Evolutionary conservation across 2,113 vertebrate species (phyloP), one percentile per base, ranked within the genome.

Genomic region (Sminthopsis crassicaudata): DNA sequence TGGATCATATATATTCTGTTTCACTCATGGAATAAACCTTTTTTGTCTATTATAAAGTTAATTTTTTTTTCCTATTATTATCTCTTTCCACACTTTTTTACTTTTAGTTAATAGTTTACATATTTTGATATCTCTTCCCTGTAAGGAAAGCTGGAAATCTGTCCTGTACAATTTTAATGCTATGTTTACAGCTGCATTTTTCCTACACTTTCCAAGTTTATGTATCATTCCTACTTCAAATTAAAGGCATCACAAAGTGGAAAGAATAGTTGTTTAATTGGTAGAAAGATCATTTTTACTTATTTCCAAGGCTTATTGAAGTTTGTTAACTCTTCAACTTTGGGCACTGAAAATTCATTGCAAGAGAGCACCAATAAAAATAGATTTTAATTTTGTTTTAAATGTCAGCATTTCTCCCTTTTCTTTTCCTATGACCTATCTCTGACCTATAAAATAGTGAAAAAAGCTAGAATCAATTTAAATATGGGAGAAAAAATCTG

Each of bases 301-400:
- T 48, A 30, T 51, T 90, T 90, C 51, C 89, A 90, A 90, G 46
- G 24, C 14, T 46, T 90, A 51, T 90, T 50, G 48, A 51, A 90
- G 89, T 90, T 90, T 90, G 46, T 46, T 46, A 48, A 48, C 27
- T 90, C 89, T 48, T 90, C 89, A 90, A 90, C 24, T 90, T 90
- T 84, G 19, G 36, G 67, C 89, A 90, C 46, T 90, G 89, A 90
- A 51, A 48, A 27, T 51, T 48, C 89, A 90, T 46, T 27, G 25
- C 16, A 84, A 84, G 5, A 84, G n/a, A 84, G n/a, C 36, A 51
- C 24, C 46, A 27, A 46, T 46, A 51, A 90, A 84, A 90, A 48
- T 46, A 90, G 46, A 90, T 90, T 90, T 46, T 51, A 90, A 90
- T 90, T 90, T 90, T 90, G 89, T 50, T 48, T 90, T 46, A 90